Base-by-base conservation (phyloP, 2,113 vertebrate genomes). In the Salminus brasiliensis region DNA sequence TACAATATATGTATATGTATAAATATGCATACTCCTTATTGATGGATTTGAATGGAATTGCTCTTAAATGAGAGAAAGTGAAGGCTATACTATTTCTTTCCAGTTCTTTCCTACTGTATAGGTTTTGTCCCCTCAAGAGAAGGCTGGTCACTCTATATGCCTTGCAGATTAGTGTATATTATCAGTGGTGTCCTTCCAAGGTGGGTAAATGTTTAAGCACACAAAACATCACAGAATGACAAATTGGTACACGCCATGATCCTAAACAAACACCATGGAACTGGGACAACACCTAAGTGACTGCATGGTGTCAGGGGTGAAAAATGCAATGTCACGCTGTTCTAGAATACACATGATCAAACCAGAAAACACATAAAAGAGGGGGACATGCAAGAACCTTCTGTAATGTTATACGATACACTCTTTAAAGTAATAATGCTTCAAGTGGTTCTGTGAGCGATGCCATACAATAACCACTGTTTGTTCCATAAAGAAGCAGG, bases 1-100 rank as follows among this genome's bases (percentile, higher is more conserved):
- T 72, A 59, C 25, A 66, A 66, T 66, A 23, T 39, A 49, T 72
- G 45, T 41, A 86, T 83, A 86, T 45, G 15, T 10, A 87, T 27
- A 57, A 43, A 86, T 83, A 86, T 43, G 21, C 78, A 85, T 83
- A 80, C 74, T 83, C 81, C 60, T 86, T 47, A 11, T 68, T 53
- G 49, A 36, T 65, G 49, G 29, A 52, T 68, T 66, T 39, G 63
- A 23, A 53, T 41, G 25, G n/a, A 55, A 59, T 41, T 59, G 34
- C 13, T 27, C 13, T 10, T 41, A 59, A 59, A 59, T 72, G 27
- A 47, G 18, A 32, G 18, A 41, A 57, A n/a, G 25, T 47, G 27
- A 47, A 53, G 6, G 49, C 49, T 53, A 15, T 21, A 59, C 25
- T 57, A 36, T 49, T 59, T 72, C 30, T 10, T 7, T 34, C 59